Evolutionary conservation across 2,888 invertebrate species (phyloP).

Genomic region (Tenthredo scrophulariae): DNA sequence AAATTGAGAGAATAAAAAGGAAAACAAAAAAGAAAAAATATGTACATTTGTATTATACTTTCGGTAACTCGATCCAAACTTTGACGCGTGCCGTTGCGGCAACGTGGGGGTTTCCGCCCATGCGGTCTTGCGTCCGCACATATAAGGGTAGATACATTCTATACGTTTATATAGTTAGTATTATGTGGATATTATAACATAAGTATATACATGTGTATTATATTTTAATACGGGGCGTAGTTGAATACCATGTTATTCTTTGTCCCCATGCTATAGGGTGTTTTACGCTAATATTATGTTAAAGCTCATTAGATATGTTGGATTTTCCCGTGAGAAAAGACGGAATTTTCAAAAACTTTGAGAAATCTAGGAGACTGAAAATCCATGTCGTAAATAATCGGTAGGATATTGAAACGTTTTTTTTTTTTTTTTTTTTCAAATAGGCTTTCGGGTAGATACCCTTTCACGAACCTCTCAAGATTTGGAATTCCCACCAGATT

Average conservation of each 20-base stretch:
- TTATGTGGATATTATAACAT: neutral
- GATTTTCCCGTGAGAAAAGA: too few species aligned
- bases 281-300: too few species aligned
- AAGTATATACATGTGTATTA: neutral
- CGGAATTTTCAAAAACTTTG: too few species aligned
- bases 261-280: too few species aligned
- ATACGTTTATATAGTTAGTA: slow-evolving; percentile 28
- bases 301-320: too few species aligned
- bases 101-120: neutral
- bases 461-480: too few species aligned
- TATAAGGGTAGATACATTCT: slow-evolving; percentile 11
- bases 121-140: slow-evolving; percentile 4
- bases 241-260: neutral
- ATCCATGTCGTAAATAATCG: too few species aligned
- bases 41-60: neutral
- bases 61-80: slow-evolving; percentile 63
- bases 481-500: too few species aligned
- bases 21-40: neutral
- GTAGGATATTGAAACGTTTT: too few species aligned
- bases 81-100: slow-evolving; percentile 60
- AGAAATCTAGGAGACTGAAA: too few species aligned
- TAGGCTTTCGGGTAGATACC: too few species aligned
- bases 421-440: too few species aligned
- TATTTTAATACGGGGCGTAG: neutral
- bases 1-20: neutral